Evolutionary conservation across 2,113 vertebrate genomes (phyloP).

Genomic region (Podilymbus podiceps): DNA sequence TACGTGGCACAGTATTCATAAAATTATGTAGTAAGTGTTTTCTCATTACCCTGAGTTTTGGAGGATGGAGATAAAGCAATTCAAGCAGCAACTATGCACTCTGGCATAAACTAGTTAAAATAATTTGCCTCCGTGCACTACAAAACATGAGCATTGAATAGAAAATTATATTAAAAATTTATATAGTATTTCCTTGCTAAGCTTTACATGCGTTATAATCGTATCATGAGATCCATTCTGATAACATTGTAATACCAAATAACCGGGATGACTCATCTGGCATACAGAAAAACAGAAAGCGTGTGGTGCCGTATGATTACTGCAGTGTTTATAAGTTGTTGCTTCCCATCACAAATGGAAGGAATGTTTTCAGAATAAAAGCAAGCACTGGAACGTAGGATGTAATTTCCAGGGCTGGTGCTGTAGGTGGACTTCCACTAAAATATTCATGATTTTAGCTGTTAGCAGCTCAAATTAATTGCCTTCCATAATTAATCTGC

Average conservation of each 20-base stretch:
- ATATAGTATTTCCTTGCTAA: conserved; percentile 8
- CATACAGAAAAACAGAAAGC: neutral
- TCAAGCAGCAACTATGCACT: neutral
- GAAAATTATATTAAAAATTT: conserved; percentile 27
- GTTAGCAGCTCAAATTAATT: conserved; percentile 1
- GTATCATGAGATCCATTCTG: neutral
- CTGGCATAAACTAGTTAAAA: conserved; percentile 21
- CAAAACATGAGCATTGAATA: neutral
- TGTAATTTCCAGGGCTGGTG: neutral
- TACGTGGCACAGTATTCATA: neutral
- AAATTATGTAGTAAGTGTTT: neutral
- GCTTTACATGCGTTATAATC: neutral
- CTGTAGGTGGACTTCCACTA: neutral
- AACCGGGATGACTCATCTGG: neutral
- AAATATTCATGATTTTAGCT: conserved; percentile 4
- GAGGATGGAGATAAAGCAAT: conserved; percentile 23
- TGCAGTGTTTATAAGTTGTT: neutral
- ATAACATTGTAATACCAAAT: neutral
- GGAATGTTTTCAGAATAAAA: neutral
- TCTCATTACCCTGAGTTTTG: neutral
- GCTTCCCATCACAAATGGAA: neutral
- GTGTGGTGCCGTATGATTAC: neutral
- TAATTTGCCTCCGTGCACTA: neutral
- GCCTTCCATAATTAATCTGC: neutral
- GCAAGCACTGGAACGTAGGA: neutral